A percentile compares a stretch with the other conserved stretches of the same genome.
Conservation (phyloP, 2,797 vertebrate genomes). For the Muscicapa comitata region DNA sequence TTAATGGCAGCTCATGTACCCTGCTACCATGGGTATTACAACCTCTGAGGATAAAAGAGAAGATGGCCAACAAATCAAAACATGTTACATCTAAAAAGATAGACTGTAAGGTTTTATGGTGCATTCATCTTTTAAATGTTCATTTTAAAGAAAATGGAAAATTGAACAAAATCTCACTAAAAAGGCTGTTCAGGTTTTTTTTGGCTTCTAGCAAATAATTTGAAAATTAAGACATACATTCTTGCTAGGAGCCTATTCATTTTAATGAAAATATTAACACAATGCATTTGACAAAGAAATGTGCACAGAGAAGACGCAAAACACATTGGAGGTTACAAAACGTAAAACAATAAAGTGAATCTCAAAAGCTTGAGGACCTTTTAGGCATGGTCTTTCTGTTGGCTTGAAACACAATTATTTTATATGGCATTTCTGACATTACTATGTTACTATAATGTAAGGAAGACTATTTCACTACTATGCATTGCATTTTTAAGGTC, state of each 20-base stretch:
- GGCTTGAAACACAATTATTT: neutral
- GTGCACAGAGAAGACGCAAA: neutral
- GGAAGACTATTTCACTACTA: neutral
- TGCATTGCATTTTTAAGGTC: neutral
- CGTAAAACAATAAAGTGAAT: neutral
- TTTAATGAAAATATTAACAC: neutral
- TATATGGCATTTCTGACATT: neutral
- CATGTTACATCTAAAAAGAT: neutral
- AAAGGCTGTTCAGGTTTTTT: neutral
- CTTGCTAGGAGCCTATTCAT: neutral
- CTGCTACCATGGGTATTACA: neutral
- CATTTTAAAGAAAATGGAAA: constrained; percentile 4
- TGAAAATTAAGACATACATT: neutral
- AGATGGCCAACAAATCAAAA: constrained; percentile 13
- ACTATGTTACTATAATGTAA: neutral
- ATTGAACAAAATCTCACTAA: neutral
- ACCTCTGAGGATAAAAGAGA: neutral
- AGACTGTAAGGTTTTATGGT: neutral
- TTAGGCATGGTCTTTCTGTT: neutral
- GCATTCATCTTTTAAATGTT: neutral
- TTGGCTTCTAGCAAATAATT: neutral
- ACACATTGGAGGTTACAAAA: neutral
- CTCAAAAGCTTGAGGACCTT: neutral
- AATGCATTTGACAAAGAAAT: neutral
- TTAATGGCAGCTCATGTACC: neutral